phyloP scores from a whole-genome alignment of 2,888 invertebrate species.

The Lumbricus terrestris region DNA sequence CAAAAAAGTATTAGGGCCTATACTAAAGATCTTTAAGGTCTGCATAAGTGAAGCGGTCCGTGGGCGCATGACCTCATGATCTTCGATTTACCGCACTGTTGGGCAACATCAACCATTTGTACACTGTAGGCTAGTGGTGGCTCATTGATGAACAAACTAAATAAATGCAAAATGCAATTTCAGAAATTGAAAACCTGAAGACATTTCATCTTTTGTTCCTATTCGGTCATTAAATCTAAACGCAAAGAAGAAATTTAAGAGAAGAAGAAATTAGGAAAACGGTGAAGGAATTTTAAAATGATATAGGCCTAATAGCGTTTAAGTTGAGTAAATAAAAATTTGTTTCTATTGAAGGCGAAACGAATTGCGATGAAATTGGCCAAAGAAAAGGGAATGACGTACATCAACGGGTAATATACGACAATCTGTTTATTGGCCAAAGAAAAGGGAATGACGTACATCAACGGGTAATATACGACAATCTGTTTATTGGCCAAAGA shows the following conservation, averaged over 20 bases:
- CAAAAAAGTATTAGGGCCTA: too few species aligned
- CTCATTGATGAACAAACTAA: too few species aligned
- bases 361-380: constrained; percentile 74
- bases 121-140: too few species aligned
- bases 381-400: constrained; percentile 71
- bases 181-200: background rate
- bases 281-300: background rate
- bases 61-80: too few species aligned
- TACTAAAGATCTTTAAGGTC: too few species aligned
- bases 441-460: constrained; percentile 73
- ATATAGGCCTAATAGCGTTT: too few species aligned
- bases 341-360: constrained; percentile 60
- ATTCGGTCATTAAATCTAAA: too few species aligned
- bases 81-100: too few species aligned
- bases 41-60: too few species aligned
- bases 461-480: constrained; percentile 74
- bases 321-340: background rate
- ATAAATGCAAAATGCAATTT: background rate
- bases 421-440: constrained; percentile 66
- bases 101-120: too few species aligned
- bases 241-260: too few species aligned
- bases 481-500: constrained; percentile 74
- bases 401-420: constrained; percentile 79
- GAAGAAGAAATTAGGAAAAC: too few species aligned
- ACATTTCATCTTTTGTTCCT: background rate